Evolutionary conservation across 2,113 vertebrate genomes (phyloP).

Genomic region (Scartelaos histophorus): DNA sequence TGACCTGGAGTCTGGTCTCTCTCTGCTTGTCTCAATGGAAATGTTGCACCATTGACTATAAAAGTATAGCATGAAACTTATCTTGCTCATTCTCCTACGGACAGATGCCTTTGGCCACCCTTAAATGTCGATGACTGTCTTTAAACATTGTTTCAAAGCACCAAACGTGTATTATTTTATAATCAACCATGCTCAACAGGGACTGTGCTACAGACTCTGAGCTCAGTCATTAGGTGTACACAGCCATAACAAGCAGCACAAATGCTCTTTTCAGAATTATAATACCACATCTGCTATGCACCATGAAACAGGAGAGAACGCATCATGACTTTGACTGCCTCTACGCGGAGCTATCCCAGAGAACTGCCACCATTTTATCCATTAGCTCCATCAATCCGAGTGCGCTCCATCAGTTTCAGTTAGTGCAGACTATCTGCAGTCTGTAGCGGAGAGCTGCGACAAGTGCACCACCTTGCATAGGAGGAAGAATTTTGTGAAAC

Average conservation of each 20-base stretch:
- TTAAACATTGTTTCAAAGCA: constrained; percentile 39
- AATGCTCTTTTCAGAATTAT: constrained; percentile 53
- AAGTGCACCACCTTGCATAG: constrained; percentile 43
- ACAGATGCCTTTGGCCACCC: constrained; percentile 24
- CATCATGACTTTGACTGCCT: constrained; percentile 45
- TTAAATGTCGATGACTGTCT: constrained; percentile 34
- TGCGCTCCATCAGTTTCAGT: constrained; percentile 63
- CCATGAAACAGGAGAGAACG: constrained; percentile 54
- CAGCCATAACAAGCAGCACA: constrained; percentile 45
- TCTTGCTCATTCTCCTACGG: background rate
- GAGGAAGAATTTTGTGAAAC: constrained; percentile 44
- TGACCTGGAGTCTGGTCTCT: too few species aligned
- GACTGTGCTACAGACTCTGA: constrained; percentile 27
- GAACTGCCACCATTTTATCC: constrained; percentile 52
- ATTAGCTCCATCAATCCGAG: constrained; percentile 68
- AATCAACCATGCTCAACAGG: constrained; percentile 52
- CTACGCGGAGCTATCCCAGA: constrained; percentile 24
- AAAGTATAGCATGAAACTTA: too few species aligned
- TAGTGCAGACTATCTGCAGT: constrained; percentile 49
- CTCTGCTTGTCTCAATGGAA: too few species aligned
- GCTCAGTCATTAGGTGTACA: constrained; percentile 32
- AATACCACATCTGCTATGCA: constrained; percentile 62
- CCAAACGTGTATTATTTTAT: constrained; percentile 49
- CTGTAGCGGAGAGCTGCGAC: constrained; percentile 50
- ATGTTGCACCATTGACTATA: too few species aligned